Base-by-base conservation (phyloP, 2,797 vertebrate genomes). In the Carduelis carduelis region DNA sequence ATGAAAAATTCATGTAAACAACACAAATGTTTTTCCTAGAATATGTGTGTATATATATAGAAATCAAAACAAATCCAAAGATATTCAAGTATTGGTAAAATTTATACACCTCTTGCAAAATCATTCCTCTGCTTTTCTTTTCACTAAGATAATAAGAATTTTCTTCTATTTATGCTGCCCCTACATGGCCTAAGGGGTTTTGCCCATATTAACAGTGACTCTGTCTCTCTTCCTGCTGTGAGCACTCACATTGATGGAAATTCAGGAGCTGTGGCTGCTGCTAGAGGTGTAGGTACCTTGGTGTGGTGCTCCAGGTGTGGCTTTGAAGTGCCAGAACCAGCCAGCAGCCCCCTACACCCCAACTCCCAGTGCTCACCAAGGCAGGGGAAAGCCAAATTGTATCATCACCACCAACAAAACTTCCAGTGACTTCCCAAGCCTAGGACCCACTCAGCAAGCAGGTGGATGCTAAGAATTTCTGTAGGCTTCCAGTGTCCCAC, bases 231-330 rank as follows among this genome's bases (percentile, higher is more conserved):
- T 61, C 53, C 28, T 68, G 49, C 59, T 64, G 52, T 7, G n/a
- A 82, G 46, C 18, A 46, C 32, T 75, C 0, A 0, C 50, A 49
- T 0, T 3, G 41, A 23, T 56, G 83, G 72, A 70, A 44, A 55
- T 63, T 34, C 18, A 37, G 47, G 55, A 47, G 43, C 16, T 3
- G 6, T 28, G 63, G 28, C 59, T 44, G 76, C 72, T 87, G 44
- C 56, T 27, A 11, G 63, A 93, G 44, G 30, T 30, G 43, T 16
- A 7, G 7, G 4, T 32, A 8, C 37, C 3, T 0, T 27, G 39
- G 44, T 43, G 72, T 23, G 52, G 60, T 13, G 63, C 79, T 47
- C 5, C 52, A 59, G 50, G 24, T 50, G 65, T 16, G 44, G 39
- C 34, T 87, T 60, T 76, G 47, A 65, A 69, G 39, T 34, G 52